Percentiles rank a stretch among this genome's conserved stretches.
Conservation (phyloP, 2,113 vertebrate genomes). For the Aphyosemion australe region DNA sequence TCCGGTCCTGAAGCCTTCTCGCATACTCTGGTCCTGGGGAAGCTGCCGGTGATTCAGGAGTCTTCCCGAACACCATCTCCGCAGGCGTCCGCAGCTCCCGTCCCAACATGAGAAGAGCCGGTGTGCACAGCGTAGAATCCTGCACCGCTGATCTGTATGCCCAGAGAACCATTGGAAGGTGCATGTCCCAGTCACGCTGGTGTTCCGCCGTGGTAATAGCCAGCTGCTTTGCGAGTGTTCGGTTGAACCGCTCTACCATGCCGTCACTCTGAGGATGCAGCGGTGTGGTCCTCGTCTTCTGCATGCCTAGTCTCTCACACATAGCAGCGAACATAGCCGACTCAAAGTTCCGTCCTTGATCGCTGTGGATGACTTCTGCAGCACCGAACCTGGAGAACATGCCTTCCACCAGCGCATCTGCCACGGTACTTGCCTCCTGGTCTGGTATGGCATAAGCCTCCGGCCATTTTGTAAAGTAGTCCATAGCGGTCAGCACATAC, state of each 20-base stretch:
- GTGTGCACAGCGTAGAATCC: not conserved
- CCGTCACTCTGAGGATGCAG: not conserved
- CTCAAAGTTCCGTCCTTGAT: slow-evolving; percentile 4
- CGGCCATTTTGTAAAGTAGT: slow-evolving; percentile 11
- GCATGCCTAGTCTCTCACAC: not conserved
- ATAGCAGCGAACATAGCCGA: not conserved
- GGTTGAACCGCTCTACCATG: not conserved
- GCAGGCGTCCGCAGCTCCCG: not conserved
- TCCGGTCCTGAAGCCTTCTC: not conserved
- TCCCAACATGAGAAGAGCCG: not conserved
- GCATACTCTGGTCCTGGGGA: not conserved
- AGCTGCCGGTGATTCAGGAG: not conserved
- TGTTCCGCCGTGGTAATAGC: not conserved
- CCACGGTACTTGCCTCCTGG: not conserved
- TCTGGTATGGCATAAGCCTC: not conserved
- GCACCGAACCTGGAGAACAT: not conserved
- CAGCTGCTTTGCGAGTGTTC: not conserved
- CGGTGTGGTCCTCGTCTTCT: not conserved
- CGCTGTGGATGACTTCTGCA: not conserved
- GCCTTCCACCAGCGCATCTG: not conserved
- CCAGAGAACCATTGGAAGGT: not conserved
- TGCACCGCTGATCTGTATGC: not conserved
- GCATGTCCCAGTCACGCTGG: not conserved
- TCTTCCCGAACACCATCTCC: not conserved
- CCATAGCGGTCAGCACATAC: not conserved